A percentile compares a stretch with the other conserved stretches of the same genome.
Evolutionary conservation across 2,888 invertebrate species (phyloP).

Genomic region (Halictus quadricinctus): DNA sequence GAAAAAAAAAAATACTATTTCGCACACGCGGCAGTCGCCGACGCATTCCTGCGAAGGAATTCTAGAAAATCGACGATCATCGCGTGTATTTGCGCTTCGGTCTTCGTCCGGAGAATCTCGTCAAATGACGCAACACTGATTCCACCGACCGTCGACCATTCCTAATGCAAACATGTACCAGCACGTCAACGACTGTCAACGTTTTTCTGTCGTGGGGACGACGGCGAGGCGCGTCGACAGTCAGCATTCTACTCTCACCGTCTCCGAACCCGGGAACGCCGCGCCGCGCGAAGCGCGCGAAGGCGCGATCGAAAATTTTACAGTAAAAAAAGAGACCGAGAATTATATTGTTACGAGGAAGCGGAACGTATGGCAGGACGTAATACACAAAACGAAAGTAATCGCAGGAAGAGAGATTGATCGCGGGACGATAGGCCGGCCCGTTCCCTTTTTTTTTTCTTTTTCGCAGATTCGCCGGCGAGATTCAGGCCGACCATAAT

Average conservation of each 20-base stretch:
- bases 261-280: background rate
- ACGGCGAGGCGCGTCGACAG: background rate
- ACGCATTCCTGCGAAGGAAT: background rate
- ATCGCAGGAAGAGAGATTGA: conserved; percentile 3
- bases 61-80: background rate
- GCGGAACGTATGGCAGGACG: background rate
- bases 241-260: conserved; percentile 6
- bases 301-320: background rate
- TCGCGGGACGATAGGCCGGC: background rate
- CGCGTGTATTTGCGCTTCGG: background rate
- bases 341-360: background rate
- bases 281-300: too few relatives aligned
- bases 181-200: conserved; percentile 21
- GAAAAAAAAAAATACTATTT: background rate
- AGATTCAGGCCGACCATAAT: conserved; percentile 26
- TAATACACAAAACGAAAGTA: background rate
- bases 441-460: background rate
- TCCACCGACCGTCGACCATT: conserved; percentile 7
- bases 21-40: background rate
- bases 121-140: conserved; percentile 8
- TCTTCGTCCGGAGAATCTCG: conserved; percentile 8
- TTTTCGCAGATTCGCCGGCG: conserved; percentile 7
- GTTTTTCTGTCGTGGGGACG: background rate
- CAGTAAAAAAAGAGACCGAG: background rate
- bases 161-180: conserved; percentile 19